These are phyloP conservation scores for Tiliacea aurago DNA, from an alignment of 2,888 invertebrate genomes.

Conservation along the genomic window DNA sequence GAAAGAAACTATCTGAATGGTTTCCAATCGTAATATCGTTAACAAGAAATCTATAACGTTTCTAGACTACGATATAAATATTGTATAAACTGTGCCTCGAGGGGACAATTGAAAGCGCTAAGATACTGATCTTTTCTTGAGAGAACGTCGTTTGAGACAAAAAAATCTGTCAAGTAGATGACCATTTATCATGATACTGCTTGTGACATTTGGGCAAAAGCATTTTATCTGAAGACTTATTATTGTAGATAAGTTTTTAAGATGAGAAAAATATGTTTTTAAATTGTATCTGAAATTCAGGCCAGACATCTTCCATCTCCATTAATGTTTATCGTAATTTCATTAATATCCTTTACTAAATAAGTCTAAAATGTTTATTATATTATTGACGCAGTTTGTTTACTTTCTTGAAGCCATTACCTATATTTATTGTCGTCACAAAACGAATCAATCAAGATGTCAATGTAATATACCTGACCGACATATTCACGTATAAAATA, in stretches of 20 bases:
- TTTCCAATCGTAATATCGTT: constrained; percentile 33
- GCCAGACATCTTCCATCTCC: not conserved
- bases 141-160: constrained; percentile 56
- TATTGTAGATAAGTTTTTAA: constrained; percentile 38
- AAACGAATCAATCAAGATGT: constrained; percentile 51
- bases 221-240: constrained; percentile 48
- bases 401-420: constrained; percentile 28
- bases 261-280: constrained; percentile 14
- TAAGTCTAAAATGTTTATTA: not conserved
- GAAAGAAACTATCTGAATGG: constrained; percentile 29
- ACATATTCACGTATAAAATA: constrained; percentile 18
- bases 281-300: constrained; percentile 22
- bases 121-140: constrained; percentile 58
- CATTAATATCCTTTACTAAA: constrained; percentile 10
- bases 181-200: constrained; percentile 70
- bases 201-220: constrained; percentile 61
- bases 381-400: constrained; percentile 1
- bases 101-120: constrained; percentile 49
- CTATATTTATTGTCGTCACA: constrained; percentile 33
- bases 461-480: constrained; percentile 19
- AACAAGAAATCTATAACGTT: constrained; percentile 26
- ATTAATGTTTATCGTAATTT: not conserved
- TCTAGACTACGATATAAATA: constrained; percentile 18
- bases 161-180: constrained; percentile 61
- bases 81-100: constrained; percentile 41